Base-by-base conservation (phyloP, 2,797 vertebrate genomes). In the Lacerta agilis region DNA sequence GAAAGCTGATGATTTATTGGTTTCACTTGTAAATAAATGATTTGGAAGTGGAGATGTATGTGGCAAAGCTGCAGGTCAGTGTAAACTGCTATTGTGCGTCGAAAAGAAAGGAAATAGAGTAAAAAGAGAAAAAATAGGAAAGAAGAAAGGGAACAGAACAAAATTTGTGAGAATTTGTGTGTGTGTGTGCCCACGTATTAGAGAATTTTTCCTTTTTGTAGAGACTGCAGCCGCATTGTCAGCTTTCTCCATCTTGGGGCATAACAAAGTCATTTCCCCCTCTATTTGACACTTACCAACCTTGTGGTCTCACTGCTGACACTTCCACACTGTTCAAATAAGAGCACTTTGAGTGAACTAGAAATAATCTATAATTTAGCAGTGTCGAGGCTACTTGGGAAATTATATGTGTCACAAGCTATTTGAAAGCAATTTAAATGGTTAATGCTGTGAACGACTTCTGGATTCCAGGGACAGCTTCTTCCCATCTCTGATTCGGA, bases 341-440 rank as follows among this genome's bases (percentile, higher is more conserved):
- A 86, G 75, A 86, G 67, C 27, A 75, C 69, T 79, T 79, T 86
- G 69, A 83, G 78, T 67, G 84, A 88, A 79, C 80, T 76, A 85
- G 90, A 86, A 90, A 83, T 83, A 69, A 88, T 86, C 66, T 75
- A 86, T 88, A 83, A 91, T 88, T 86, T 55, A 91, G 80, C 75
- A 86, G 83, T 79, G 61, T 9, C 69, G 83, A 67, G 83, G 41
- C 80, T 88, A 86, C 55, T 73, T 75, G 83, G 67, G 81, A 83
- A 88, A 91, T 86, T 88, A 83, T 91, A 86, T 41, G 25, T 75
- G 73, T 86, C 76, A 86, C 83, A 86, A 49, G 88, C 72, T 86
- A 86, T 73, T 84, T 92, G 83, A 79, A 92, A 93, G 73, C 80
- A 92, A 90, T 93, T 89, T 90, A 90, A 89, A 55, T 88, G 86